phyloP scores from a whole-genome alignment of 2,797 vertebrate species.

The Streptopelia turtur region DNA sequence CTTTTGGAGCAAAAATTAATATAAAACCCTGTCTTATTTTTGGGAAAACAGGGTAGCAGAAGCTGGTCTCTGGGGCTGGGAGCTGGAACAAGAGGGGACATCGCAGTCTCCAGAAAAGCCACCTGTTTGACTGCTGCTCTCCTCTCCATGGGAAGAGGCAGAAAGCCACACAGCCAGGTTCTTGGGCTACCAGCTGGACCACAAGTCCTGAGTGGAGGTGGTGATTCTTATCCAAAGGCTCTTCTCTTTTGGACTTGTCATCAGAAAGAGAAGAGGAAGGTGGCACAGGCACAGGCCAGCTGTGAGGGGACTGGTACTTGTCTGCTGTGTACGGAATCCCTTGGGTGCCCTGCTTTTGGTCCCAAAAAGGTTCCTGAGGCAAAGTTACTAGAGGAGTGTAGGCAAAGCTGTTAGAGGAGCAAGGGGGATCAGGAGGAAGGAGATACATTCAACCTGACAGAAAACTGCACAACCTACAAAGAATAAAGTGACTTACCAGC shows the following conservation, averaged over 20 bases:
- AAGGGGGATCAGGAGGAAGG: background rate
- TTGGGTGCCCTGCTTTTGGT: accelerated
- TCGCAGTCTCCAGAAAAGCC: background rate
- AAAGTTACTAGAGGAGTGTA: background rate
- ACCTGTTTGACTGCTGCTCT: background rate
- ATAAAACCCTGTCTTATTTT: too few relatives aligned
- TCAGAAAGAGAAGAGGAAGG: background rate
- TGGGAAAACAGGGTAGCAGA: background rate
- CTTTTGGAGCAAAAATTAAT: too few relatives aligned
- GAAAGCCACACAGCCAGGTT: background rate
- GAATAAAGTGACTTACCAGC: background rate
- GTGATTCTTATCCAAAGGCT: background rate
- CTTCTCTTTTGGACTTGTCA: accelerated
- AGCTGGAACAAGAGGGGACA: background rate
- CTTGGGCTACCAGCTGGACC: background rate
- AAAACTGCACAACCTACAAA: background rate
- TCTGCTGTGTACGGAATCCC: background rate
- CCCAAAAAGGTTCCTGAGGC: background rate
- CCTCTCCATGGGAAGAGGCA: background rate
- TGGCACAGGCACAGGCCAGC: background rate
- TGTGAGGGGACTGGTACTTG: background rate
- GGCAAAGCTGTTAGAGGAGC: background rate
- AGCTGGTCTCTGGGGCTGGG: background rate
- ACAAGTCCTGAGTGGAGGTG: background rate
- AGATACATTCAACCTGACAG: slow-evolving; percentile 29